Conservation (phyloP, 1,140 invertebrate species). For the Protaetia brevitarsis region DNA sequence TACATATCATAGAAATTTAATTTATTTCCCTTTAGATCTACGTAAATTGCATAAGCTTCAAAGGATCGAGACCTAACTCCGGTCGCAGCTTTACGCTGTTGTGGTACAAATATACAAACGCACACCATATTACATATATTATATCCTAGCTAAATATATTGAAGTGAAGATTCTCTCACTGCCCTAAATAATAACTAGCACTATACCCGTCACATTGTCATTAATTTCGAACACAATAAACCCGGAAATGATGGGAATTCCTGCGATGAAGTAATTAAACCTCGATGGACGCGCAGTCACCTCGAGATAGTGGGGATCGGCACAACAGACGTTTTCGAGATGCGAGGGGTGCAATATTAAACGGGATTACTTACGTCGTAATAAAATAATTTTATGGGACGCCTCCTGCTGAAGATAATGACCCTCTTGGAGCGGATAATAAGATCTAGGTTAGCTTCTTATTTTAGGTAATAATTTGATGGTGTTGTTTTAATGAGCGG, state of each 20-base stretch:
- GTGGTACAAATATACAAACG: too few species aligned
- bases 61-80: too few species aligned
- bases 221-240: conserved; percentile 13
- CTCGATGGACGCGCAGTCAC: background rate
- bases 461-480: conserved; percentile 4
- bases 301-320: background rate
- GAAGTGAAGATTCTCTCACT: too few species aligned
- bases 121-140: too few species aligned
- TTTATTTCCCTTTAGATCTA: too few species aligned
- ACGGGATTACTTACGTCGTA: background rate
- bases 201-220: background rate
- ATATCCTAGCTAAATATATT: too few species aligned
- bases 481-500: too few species aligned
- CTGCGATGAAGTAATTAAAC: conserved; percentile 6
- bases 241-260: background rate
- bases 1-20: too few species aligned
- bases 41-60: too few species aligned
- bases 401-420: conserved; percentile 4
- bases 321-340: background rate
- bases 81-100: too few species aligned
- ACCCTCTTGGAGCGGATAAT: background rate
- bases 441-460: conserved; percentile 8
- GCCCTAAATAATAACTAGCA: background rate
- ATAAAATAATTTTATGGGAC: background rate
- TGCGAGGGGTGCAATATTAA: conserved; percentile 1